Evolutionary conservation across 2,797 vertebrate species (phyloP).

Genomic region (Tolypeutes matacus): DNA sequence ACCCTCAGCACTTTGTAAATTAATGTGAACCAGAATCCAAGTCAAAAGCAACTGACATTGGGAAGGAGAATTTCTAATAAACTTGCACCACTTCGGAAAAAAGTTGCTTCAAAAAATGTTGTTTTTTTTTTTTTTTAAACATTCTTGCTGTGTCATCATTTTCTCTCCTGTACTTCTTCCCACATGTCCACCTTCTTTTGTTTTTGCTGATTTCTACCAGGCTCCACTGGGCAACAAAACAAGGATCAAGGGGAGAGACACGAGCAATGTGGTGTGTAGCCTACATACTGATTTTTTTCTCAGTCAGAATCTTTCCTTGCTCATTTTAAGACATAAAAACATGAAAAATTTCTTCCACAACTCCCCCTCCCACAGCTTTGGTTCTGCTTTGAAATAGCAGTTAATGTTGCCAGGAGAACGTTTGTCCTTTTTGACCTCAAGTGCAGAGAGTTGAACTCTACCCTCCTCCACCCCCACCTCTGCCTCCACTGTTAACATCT

Average conservation of each 20-base stretch:
- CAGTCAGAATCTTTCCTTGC: not conserved
- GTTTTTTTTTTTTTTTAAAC: too few relatives aligned
- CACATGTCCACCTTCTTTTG: not conserved
- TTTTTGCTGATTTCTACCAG: slow-evolving; percentile 45
- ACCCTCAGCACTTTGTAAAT: slow-evolving; percentile 63
- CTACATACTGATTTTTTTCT: not conserved
- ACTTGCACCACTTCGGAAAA: slow-evolving; percentile 23
- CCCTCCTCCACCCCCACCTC: too few relatives aligned
- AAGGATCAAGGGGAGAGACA: not conserved
- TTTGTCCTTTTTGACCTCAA: not conserved
- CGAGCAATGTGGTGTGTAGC: not conserved
- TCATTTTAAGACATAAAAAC: slow-evolving; percentile 57
- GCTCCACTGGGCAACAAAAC: not conserved
- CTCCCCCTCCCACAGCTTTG: not conserved
- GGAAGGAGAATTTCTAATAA: slow-evolving; percentile 52
- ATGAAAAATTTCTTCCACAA: not conserved
- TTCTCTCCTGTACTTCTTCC: not conserved
- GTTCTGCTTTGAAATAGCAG: slow-evolving; percentile 25
- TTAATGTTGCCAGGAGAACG: not conserved
- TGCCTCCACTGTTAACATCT: not conserved
- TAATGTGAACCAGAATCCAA: not conserved
- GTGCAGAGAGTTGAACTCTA: not conserved
- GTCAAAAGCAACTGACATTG: not conserved
- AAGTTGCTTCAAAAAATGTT: slow-evolving; percentile 12
- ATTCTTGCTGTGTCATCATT: not conserved